Evolutionary conservation across 2,113 vertebrate species (phyloP).

Genomic region (Alexandromys fortis): DNA sequence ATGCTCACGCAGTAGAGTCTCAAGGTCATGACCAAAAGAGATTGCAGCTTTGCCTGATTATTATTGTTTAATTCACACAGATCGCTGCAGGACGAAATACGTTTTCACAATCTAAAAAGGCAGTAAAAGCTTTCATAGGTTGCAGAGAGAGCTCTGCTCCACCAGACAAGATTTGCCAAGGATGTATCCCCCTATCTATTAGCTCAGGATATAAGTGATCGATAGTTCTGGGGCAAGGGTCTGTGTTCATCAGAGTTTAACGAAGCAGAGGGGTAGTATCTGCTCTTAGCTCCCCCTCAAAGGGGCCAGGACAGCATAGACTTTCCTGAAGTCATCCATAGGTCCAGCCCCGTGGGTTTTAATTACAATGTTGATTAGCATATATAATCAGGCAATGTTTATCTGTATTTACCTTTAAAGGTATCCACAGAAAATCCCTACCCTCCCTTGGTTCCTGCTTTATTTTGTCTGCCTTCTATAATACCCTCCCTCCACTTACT

Average conservation of each 20-base stretch:
- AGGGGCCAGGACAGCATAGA: background rate
- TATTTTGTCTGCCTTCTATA: slow-evolving; percentile 32
- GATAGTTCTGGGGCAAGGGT: background rate
- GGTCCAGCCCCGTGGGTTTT: background rate
- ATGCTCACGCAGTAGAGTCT: background rate
- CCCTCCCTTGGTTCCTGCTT: background rate
- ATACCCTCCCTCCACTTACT: background rate
- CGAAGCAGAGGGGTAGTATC: background rate
- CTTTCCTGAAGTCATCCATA: background rate
- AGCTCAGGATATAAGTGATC: background rate
- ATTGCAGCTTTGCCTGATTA: slow-evolving; percentile 1
- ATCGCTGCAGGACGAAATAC: background rate
- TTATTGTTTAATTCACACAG: background rate
- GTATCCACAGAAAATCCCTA: background rate
- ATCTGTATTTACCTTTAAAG: accelerated
- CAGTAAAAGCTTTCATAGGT: background rate
- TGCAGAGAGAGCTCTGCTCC: slow-evolving; percentile 10
- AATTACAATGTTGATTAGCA: background rate
- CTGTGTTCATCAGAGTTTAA: slow-evolving; percentile 47
- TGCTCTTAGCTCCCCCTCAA: background rate
- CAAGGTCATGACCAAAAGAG: slow-evolving; percentile 48
- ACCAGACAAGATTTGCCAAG: background rate
- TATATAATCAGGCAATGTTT: background rate
- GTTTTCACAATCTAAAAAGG: background rate
- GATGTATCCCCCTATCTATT: background rate